Base-by-base conservation (phyloP, 2,113 vertebrate genomes). In the Platysteira castanea region DNA sequence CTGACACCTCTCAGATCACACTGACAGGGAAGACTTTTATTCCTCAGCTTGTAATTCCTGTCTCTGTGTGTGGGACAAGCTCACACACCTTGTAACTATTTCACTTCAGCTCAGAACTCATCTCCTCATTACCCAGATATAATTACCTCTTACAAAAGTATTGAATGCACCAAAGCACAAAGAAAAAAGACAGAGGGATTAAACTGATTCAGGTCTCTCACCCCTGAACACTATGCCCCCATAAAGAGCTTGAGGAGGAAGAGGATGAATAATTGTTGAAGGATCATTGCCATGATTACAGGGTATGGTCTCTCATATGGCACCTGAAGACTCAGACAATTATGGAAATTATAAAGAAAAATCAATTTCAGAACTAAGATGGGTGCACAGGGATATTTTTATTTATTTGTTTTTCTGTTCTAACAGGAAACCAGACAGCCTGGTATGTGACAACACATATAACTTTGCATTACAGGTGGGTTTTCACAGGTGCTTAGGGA, bases 11-110 rank as follows among this genome's bases (percentile, higher is more conserved):
- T 92, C 87, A 83, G 92, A 95, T 96, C 89, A 93, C 86, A 42
- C 54, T 69, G 90, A 94, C 96, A 94, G 78, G 89, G 57, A 79
- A 80, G 89, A 95, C 64, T 95, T 96, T 87, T 71, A 97, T 91
- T 96, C 83, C 67, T 70, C 56, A 71, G 89, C 89, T 61, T 91
- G 70, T 96, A 96, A 96, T 95, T 96, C 94, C 92, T 84, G 64
- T 75, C 93, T 95, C 94, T 70, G 92, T 93, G 96, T 97, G 96
- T 87, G 94, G 95, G 97, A 89, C 93, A 92, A 90, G 94, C 73
- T 95, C 65, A 63, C 81, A 60, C 35, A 93, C 80, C 96, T 97
- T 86, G 89, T 96, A 93, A 90, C 87, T 95, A 33, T 73, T 95
- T 90, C 88, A 81, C 79, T 90, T 74, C 37, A 0, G 64, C 84